Conservation (phyloP, 1,140 invertebrate genomes). For the Papilio polytes region DNA sequence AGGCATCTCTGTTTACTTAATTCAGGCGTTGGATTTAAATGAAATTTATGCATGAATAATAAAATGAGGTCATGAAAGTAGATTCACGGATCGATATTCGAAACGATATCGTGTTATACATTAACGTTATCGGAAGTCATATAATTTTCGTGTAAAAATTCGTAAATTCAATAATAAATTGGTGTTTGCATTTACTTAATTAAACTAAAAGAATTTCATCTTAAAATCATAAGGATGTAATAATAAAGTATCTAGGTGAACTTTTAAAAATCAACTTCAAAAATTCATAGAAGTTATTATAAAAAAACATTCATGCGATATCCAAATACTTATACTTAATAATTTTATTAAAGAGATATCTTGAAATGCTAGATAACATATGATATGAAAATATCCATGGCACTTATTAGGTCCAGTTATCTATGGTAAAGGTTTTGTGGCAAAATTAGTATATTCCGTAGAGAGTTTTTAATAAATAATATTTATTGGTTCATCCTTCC, state of each 20-base stretch:
- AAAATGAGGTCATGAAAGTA: neutral
- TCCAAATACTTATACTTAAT: neutral
- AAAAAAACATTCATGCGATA: neutral
- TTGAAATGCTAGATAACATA: neutral
- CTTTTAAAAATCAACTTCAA: too few relatives aligned
- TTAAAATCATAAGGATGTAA: neutral
- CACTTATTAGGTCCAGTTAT: neutral
- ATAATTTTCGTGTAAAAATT: neutral
- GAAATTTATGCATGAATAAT: neutral
- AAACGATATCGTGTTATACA: neutral
- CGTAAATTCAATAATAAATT: neutral
- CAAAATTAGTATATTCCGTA: too few relatives aligned
- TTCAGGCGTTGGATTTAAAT: neutral
- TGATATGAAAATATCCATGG: neutral
- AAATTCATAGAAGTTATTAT: too few relatives aligned
- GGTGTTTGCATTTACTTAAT: neutral
- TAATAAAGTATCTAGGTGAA: too few relatives aligned
- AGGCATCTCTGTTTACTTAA: neutral
- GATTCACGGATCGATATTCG: neutral
- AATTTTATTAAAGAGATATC: slow-evolving; percentile 2
- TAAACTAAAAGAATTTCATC: neutral
- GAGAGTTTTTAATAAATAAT: too few relatives aligned
- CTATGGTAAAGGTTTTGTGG: neutral
- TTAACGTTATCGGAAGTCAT: neutral
- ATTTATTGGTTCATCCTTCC: too few relatives aligned